Evolutionary conservation across 2,113 vertebrate species (phyloP), one percentile per base, ranked within the genome.

Genomic region (Cephalopterus ornatus): DNA sequence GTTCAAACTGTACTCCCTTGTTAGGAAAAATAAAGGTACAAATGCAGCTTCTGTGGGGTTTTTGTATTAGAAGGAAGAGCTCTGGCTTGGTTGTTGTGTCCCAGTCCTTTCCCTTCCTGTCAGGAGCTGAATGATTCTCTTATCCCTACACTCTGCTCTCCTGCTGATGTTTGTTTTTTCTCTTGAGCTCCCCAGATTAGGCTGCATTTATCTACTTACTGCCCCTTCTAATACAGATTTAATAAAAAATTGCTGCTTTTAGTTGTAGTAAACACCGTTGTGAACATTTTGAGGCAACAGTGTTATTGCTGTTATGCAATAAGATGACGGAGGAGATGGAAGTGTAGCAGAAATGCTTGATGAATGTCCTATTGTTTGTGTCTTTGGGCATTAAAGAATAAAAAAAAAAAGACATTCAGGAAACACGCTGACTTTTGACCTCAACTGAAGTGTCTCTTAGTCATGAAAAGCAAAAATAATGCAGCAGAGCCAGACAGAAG

Each of bases 311-410:
- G 68, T 91, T 94, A 84, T 0, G 22, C 86, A 88, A n/a, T 46
- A 47, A 16, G 33, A 4, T 42, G 46, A 61, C 5, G 28, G 49
- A 26, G 23, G 62, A 73, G 53, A 39, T 61, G 16, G 8, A 75
- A 88, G 66, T 8, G 5, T 8, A 46, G 52, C 70, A 85, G 49
- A 81, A 93, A n/a, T 41, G 37, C 70, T 87, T 72, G 75, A 73
- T 86, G 79, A 91, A 86, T 76, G 49, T 65, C 79, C 68, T 70
- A 65, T 88, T 96, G 93, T 95, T 73, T 91, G 86, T 88, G 63
- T 92, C 86, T 79, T 90, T 85, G 55, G 71, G 47, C 62, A 56
- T 77, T 68, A 63, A 82, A 66, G 80, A 73, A 85, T 63, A 62
- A 74, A 71, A 49, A 49, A 49, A 27, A 88, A 65, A 52, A 55